A percentile compares a stretch with the other conserved stretches of the same genome.
phyloP scores from a whole-genome alignment of 2,888 invertebrate species.

The Scaptomyza reducta region DNA sequence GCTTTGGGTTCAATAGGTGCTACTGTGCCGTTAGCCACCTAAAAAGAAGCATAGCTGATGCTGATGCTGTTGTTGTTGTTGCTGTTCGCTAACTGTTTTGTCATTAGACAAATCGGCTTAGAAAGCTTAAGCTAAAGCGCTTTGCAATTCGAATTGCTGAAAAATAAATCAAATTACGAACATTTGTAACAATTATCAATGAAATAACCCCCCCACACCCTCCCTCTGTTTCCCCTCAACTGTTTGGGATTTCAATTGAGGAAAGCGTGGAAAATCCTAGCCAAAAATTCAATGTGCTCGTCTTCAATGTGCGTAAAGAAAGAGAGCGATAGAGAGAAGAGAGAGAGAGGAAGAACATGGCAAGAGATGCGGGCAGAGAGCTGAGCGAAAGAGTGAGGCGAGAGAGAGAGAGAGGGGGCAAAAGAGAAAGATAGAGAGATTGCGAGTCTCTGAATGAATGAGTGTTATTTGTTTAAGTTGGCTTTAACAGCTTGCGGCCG shows the following conservation, averaged over 20 bases:
- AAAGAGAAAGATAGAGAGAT: conserved; percentile 22
- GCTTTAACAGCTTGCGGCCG: conserved; percentile 78
- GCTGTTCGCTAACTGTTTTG: conserved; percentile 49
- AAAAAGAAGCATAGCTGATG: conserved; percentile 6
- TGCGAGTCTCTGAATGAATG: conserved; percentile 57
- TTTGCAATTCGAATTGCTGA: not conserved
- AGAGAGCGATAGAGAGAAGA: conserved; percentile 1
- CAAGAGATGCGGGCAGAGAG: conserved; percentile 13
- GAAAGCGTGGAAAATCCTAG: conserved; percentile 62
- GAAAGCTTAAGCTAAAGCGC: conserved; percentile 35
- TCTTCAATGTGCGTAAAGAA: conserved; percentile 53
- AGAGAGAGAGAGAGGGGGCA: conserved; percentile 5
- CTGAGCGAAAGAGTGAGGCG: not conserved
- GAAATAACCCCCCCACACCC: conserved; percentile 29
- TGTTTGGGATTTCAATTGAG: conserved; percentile 32
- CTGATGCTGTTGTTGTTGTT: no score
- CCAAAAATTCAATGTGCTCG: conserved; percentile 40
- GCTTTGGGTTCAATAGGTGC: conserved; percentile 20
- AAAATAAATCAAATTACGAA: conserved; percentile 44
- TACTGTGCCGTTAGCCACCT: conserved; percentile 32
- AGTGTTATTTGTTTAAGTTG: conserved; percentile 76
- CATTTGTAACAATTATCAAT: conserved; percentile 72
- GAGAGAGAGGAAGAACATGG: conserved; percentile 6
- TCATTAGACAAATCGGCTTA: conserved; percentile 70
- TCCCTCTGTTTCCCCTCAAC: conserved; percentile 19